phyloP scores from a whole-genome alignment of 2,113 vertebrate species.

The Pterophyllum scalare region DNA sequence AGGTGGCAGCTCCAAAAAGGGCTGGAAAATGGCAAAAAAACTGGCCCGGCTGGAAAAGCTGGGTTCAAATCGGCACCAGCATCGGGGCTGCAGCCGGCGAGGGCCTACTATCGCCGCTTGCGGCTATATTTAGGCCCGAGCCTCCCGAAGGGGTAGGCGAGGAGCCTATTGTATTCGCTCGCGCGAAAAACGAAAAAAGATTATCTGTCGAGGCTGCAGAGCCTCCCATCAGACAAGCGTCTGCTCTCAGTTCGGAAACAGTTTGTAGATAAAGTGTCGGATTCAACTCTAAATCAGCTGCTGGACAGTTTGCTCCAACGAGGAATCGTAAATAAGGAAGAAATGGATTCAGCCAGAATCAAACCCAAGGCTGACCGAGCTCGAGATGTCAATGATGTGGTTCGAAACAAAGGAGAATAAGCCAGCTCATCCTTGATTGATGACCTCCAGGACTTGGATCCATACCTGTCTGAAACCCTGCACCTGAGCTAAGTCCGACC shows the following conservation, averaged over 20 bases:
- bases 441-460: neutral
- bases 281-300: neutral
- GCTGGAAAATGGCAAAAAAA: too few species aligned
- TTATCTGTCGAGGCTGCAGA: too few species aligned
- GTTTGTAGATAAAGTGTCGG: neutral
- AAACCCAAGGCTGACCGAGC: neutral
- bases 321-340: neutral
- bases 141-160: too few species aligned
- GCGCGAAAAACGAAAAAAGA: too few species aligned
- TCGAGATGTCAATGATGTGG: neutral
- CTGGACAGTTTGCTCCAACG: neutral
- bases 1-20: too few species aligned
- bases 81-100: too few species aligned
- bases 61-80: too few species aligned
- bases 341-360: neutral
- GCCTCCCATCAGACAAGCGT: neutral
- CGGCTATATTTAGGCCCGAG: too few species aligned
- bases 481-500: neutral
- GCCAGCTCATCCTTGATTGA: neutral
- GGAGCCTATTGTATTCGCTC: too few species aligned
- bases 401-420: neutral
- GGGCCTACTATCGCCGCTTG: too few species aligned
- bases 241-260: neutral
- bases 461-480: neutral
- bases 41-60: too few species aligned